Evolutionary conservation across 2,113 vertebrate species (phyloP), one percentile per base, ranked within the genome.

Genomic region (Solea solea): DNA sequence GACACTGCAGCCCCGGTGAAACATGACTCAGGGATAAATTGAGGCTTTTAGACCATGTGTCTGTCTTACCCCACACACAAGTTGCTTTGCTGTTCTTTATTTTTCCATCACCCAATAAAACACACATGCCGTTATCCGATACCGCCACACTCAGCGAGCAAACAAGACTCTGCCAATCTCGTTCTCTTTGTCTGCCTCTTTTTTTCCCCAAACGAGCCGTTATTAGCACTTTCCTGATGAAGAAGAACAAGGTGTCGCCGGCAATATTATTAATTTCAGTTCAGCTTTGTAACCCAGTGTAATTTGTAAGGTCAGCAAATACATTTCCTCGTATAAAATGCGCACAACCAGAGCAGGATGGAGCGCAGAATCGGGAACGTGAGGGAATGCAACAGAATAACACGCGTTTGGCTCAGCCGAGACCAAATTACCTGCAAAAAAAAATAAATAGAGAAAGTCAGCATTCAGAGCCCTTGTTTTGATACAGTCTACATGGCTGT

Each of bases 101-200:
- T 92, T 92, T 78, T 90, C 89, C 63, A n/a, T 89, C 90, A 90
- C 88, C 87, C 89, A 89, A 89, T 93, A 88, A 91, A 92, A 90
- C 89, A 86, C 64, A 63, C 70, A 62, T 27, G 0, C 42, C 16
- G 81, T 72, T 70, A 90, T 86, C 80, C 63, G 86, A 91, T 83
- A 86, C 60, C 80, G 46, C 15, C 74, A 39, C 49, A 7, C 72
- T 58, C 57, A 2, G 56, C 11, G 46, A 74, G 63, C 61, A 78
- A 82, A 74, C 76, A 72, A 53, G 54, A 41, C 9, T 50, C 68
- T 79, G 64, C 68, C 71, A 49, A 72, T 72, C 75, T 50, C 25
- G 9, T 44, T 59, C 54, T 54, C 40, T 13, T 34, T 34, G 34
- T 40, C 53, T 10, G 13, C 55, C 55, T 71, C 27, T 34, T 48